Evolutionary conservation across 2,797 vertebrate species (phyloP), one percentile per base, ranked within the genome.

Genomic region (Muraenolepis orangiensis): DNA sequence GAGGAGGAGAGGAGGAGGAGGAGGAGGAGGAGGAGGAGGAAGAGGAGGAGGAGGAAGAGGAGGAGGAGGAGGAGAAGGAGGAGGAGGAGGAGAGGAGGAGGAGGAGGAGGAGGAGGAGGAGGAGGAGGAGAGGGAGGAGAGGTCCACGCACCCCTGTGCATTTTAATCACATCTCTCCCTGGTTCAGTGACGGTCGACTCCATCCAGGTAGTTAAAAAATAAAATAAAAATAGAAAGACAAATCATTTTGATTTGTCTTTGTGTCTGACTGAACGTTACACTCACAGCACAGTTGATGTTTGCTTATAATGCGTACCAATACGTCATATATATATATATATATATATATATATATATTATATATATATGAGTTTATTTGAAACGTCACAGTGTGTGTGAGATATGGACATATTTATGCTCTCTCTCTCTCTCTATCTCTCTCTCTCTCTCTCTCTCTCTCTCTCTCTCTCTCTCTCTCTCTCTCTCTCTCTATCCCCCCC

Each of bases 31-130:
- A 42, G 11, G 14, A 42, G 40, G 40, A n/a, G 78, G 89, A 93
- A 91, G 90, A 80, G 89, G 88, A 82, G 79, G 80, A 88, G 86
- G 28, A 23, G 67, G 66, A 46, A 28, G 70, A 26, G 80, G 57
- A 23, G 57, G 20, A 64, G 12, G 40, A 42, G 11, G 40, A 42
- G 40, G 40, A 42, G 11, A 12, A 42, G 40, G 40, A n/a, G 78
- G 89, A 93, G 91, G 90, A 80, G 89, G 88, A 82, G n/a, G n/a
- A 78, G 80, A 88, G 86, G 28, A 23, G 67, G 66, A 46, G 38
- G 70, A 26, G 80, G 57, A 23, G 57, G 20, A 64, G 12, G 40
- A 42, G 11, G 40, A 42, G 40, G 40, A 42, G 11, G 14, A 42
- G 40, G 40, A 42, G 40, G 13, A 42, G 14, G 40, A 93, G 91